Evolutionary conservation across 2,888 invertebrate species (phyloP).

Genomic region (Timema cristinae): DNA sequence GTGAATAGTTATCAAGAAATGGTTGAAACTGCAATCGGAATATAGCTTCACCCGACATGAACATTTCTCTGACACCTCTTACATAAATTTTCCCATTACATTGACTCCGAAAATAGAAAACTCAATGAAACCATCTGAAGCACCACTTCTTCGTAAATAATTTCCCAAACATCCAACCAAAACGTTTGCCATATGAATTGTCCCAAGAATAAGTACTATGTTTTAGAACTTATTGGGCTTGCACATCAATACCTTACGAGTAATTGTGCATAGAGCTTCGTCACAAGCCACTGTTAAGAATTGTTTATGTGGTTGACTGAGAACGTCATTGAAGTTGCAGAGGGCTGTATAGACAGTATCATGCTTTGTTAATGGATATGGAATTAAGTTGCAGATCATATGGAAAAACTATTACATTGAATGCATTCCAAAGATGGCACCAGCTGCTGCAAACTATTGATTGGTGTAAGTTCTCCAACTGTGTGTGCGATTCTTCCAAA

Average conservation of each 20-base stretch:
- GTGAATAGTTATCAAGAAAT: background rate
- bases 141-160: background rate
- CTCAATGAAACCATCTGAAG: background rate
- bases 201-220: background rate
- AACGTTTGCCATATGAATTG: background rate
- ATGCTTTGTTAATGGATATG: background rate
- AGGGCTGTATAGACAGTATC: background rate
- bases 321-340: background rate
- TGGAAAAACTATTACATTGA: conserved; percentile 4
- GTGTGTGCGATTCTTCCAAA: conserved; percentile 1
- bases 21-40: background rate
- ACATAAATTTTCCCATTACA: conserved; percentile 4
- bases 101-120: background rate
- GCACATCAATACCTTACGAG: background rate
- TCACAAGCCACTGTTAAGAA: background rate
- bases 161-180: conserved; percentile 4
- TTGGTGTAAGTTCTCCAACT: background rate
- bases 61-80: conserved; percentile 13
- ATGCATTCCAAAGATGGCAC: background rate
- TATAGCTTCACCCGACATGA: background rate
- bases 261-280: background rate
- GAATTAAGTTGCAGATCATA: background rate
- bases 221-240: background rate
- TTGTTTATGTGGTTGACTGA: background rate
- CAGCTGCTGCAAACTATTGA: background rate